phyloP scores from a whole-genome alignment of 2,888 invertebrate species.

The Pheosia gnoma region DNA sequence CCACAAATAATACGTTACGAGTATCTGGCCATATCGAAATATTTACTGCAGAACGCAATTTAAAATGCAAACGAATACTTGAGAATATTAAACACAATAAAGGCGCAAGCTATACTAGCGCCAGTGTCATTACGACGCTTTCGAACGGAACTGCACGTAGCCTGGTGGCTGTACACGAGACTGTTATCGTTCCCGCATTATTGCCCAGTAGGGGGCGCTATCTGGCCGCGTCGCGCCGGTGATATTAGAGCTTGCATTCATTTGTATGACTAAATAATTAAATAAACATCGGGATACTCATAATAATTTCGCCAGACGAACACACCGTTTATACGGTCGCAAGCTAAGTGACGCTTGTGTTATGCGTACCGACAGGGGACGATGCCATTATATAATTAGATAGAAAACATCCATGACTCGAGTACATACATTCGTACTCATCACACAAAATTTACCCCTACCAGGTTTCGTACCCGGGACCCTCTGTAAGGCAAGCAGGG shows the following conservation, averaged over 20 bases:
- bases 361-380: no score
- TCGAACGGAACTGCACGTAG: constrained; percentile 4
- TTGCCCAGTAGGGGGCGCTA: neutral
- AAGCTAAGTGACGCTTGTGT: no score
- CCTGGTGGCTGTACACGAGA: constrained; percentile 2
- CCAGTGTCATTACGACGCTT: constrained; percentile 8
- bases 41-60: neutral
- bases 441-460: no score
- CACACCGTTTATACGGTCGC: no score
- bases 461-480: no score
- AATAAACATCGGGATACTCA: no score
- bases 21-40: no score
- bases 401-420: no score
- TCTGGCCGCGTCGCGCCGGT: neutral
- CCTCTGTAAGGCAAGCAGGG: no score
- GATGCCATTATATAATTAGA: no score
- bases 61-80: neutral
- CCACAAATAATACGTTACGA: neutral
- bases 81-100: constrained; percentile 7
- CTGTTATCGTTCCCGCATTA: neutral
- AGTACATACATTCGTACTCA: no score
- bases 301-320: no score
- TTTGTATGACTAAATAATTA: neutral
- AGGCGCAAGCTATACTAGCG: constrained; percentile 7
- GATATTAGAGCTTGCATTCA: neutral